Percentiles rank a stretch among this genome's conserved stretches.
These are phyloP conservation scores for Leptinotarsa juncta DNA, from an alignment of 2,888 invertebrate genomes.

Conservation along the genomic window DNA sequence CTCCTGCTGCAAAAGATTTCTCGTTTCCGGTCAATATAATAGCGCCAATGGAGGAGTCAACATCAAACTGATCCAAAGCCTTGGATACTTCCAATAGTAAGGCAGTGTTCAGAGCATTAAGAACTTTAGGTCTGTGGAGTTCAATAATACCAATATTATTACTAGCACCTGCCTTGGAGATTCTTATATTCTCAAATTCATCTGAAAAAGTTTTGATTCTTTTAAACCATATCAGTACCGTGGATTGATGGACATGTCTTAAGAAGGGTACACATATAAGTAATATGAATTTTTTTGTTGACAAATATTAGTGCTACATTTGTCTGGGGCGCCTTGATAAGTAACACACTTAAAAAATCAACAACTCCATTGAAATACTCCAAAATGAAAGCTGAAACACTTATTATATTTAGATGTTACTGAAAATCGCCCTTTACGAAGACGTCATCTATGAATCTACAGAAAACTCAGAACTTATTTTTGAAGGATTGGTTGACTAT, in stretches of 20 bases:
- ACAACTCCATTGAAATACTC: too few species aligned
- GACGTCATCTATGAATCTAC: too few species aligned
- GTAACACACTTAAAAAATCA: too few species aligned
- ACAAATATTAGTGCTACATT: too few species aligned
- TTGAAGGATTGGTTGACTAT: too few species aligned
- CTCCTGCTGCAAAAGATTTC: slow-evolving; percentile 85
- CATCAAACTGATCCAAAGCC: slow-evolving; percentile 77
- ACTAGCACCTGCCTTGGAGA: slow-evolving; percentile 79
- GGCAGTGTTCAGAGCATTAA: slow-evolving; percentile 93
- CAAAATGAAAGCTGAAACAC: too few species aligned
- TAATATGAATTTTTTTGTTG: too few species aligned
- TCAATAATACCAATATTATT: slow-evolving; percentile 93
- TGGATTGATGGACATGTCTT: neutral
- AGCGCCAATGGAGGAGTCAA: slow-evolving; percentile 80
- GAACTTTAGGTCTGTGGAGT: slow-evolving; percentile 92
- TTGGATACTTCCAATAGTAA: slow-evolving; percentile 86
- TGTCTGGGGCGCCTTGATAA: too few species aligned
- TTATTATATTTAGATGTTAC: too few species aligned
- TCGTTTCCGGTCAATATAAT: slow-evolving; percentile 92
- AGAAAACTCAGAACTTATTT: too few species aligned
- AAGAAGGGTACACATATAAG: neutral
- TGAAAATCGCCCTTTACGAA: too few species aligned
- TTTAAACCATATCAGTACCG: neutral
- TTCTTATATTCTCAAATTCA: slow-evolving; percentile 81
- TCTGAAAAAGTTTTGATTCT: slow-evolving; percentile 49